phyloP scores from a whole-genome alignment of 2,888 invertebrate species.

The Smittia sp. region DNA sequence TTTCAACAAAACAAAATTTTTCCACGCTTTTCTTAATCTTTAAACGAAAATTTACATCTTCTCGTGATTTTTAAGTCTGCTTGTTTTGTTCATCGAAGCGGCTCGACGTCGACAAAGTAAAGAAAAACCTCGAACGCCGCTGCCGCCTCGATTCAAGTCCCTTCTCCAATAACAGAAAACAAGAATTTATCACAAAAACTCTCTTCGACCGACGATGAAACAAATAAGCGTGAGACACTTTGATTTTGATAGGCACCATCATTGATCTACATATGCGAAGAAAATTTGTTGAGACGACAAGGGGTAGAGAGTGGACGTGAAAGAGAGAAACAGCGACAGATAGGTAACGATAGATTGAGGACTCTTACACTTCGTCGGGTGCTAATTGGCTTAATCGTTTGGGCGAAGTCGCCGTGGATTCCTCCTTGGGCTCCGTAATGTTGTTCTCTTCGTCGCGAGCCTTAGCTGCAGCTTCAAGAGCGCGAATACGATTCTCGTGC shows the following conservation, averaged over 20 bases:
- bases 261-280: background rate
- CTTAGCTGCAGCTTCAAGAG: constrained; percentile 51
- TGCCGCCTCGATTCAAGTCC: constrained; percentile 24
- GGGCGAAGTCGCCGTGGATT: too few species aligned
- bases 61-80: background rate
- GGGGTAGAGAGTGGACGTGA: background rate
- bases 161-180: constrained; percentile 26
- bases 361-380: constrained; percentile 49
- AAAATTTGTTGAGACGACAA: constrained; percentile 3
- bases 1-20: background rate
- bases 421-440: constrained; percentile 34
- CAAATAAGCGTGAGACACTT: constrained; percentile 7
- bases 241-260: constrained; percentile 24
- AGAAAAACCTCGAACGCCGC: too few species aligned
- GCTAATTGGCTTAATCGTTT: constrained; percentile 43
- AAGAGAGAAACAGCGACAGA: background rate
- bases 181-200: constrained; percentile 29
- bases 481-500: constrained; percentile 70
- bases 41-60: background rate
- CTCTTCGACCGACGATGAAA: background rate
- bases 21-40: background rate
- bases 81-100: background rate
- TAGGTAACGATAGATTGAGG: background rate
- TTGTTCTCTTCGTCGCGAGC: constrained; percentile 47
- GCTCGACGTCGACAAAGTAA: background rate